Percentiles rank a stretch among this genome's conserved stretches.
phyloP scores from a whole-genome alignment of 2,113 vertebrate species.

The Taxidea taxus region DNA sequence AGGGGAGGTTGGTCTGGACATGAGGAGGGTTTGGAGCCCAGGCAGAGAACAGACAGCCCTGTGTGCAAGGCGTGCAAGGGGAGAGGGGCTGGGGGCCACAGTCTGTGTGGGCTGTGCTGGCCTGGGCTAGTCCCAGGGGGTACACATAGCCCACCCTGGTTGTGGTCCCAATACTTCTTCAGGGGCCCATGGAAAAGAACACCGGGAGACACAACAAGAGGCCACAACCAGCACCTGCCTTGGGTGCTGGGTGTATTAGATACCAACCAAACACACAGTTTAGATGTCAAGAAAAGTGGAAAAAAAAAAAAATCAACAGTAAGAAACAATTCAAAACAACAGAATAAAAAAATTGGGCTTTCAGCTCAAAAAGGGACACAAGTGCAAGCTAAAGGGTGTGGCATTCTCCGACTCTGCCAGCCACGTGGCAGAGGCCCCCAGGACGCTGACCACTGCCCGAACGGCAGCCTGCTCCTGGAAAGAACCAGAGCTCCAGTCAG shows the following conservation, averaged over 20 bases:
- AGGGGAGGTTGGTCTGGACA: neutral
- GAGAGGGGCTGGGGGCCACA: neutral
- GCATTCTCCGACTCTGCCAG: neutral
- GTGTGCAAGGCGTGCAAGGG: too few relatives aligned
- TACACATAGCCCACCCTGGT: neutral
- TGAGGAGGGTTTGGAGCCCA: neutral
- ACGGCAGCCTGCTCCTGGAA: neutral
- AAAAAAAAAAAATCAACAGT: neutral
- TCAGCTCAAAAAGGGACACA: neutral
- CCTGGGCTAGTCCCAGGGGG: neutral
- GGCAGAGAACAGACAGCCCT: neutral
- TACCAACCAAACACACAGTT: conserved; percentile 6
- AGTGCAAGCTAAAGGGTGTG: neutral
- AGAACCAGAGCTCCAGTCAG: neutral
- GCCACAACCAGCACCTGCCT: neutral
- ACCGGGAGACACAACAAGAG: conserved; percentile 3
- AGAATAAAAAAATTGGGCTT: conserved; percentile 1
- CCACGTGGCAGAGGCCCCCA: neutral
- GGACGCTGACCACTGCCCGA: neutral
- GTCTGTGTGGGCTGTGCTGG: neutral
- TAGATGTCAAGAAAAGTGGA: neutral
- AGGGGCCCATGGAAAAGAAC: neutral
- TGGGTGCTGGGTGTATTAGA: conserved; percentile 22
- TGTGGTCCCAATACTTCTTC: neutral
- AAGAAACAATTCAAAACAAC: conserved; percentile 54